A percentile compares a stretch with the other conserved stretches of the same genome.
phyloP scores from a whole-genome alignment of 2,888 invertebrate species.

The Rhingia rostrata region DNA sequence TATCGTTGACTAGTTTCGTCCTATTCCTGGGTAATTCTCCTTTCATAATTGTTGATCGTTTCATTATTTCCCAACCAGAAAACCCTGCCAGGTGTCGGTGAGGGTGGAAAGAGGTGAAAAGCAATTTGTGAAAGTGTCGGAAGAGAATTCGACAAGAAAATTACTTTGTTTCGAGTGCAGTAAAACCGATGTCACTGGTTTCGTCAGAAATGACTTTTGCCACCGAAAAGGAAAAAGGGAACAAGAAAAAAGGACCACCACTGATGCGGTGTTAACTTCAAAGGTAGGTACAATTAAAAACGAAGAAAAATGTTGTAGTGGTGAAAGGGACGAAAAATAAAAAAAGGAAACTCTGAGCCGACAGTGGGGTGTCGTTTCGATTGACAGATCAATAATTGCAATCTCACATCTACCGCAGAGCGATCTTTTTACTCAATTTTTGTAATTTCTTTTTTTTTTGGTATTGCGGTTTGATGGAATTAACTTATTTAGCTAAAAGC shows the following conservation, averaged over 20 bases:
- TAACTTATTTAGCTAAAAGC: too few relatives aligned
- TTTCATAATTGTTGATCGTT: background rate
- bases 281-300: constrained; percentile 34
- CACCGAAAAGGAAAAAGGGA: background rate
- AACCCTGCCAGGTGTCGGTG: background rate
- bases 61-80: background rate
- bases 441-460: too few relatives aligned
- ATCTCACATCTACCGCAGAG: constrained; percentile 5
- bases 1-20: too few relatives aligned
- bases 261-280: constrained; percentile 23
- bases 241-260: background rate
- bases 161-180: constrained; percentile 50
- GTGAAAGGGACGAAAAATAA: background rate
- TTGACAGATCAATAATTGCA: constrained; percentile 63
- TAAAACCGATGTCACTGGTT: constrained; percentile 23
- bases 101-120: background rate
- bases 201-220: background rate
- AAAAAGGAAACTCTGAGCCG: background rate
- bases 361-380: constrained; percentile 21
- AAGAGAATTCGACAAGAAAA: constrained; percentile 45
- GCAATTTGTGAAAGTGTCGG: constrained; percentile 43
- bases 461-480: too few relatives aligned
- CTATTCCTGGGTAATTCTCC: too few relatives aligned
- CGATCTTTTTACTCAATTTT: too few relatives aligned
- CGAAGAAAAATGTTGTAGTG: background rate